These are phyloP conservation scores for Darevskia mixta DNA, from an alignment of 2,797 vertebrate species.

Conservation along the genomic window DNA sequence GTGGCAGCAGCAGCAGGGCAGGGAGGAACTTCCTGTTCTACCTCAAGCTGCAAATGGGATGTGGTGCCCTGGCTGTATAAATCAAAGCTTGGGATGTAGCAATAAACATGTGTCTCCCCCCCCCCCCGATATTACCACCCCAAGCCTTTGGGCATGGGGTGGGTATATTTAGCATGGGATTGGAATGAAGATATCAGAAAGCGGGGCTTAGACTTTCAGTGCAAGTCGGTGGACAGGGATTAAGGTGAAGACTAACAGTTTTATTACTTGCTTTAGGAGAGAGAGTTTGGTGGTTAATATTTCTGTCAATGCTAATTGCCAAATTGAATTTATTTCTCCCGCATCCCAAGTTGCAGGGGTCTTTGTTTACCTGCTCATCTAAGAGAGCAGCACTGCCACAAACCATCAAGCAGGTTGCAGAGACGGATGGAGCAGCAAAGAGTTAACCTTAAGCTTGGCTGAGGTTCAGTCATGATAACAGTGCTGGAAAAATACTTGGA, in stretches of 20 bases:
- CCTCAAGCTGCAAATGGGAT: no score
- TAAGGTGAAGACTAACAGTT: neutral
- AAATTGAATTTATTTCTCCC: no score
- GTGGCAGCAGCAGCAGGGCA: no score
- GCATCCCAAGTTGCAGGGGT: neutral
- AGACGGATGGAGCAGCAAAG: conserved; percentile 49
- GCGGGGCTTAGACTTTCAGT: neutral
- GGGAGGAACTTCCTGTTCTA: no score
- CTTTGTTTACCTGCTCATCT: neutral
- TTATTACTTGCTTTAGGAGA: neutral
- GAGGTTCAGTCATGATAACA: conserved; percentile 66
- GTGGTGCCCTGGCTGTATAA: neutral
- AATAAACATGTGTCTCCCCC: no score
- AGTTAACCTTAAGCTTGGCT: conserved; percentile 60
- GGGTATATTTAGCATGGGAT: neutral
- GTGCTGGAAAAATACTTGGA: conserved; percentile 69
- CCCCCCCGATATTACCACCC: neutral
- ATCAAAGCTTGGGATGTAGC: neutral
- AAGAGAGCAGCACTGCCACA: fast-evolving
- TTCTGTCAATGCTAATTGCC: no score
- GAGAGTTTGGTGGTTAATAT: no score
- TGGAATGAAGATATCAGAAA: neutral
- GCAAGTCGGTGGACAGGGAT: neutral
- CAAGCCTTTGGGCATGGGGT: neutral
- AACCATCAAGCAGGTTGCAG: fast-evolving